A percentile compares a stretch with the other conserved stretches of the same genome.
These are phyloP conservation scores for Apogon talboti DNA, from an alignment of 2,797 vertebrate species.

Conservation along the genomic window DNA sequence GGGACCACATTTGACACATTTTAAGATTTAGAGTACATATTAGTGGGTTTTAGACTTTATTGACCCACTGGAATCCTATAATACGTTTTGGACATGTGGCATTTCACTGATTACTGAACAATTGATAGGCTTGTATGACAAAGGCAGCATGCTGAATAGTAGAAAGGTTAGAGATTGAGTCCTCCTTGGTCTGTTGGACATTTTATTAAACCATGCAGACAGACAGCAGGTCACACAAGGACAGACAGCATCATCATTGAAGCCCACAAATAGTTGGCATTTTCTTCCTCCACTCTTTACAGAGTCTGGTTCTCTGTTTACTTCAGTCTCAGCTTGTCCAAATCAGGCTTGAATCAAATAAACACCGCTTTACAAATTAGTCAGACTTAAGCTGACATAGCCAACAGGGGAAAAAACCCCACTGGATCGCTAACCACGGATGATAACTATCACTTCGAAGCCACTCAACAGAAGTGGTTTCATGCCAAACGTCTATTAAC, in stretches of 20 bases:
- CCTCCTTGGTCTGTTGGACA: too few species aligned
- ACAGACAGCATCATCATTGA: neutral
- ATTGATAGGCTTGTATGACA: neutral
- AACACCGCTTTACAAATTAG: constrained; percentile 40
- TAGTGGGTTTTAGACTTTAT: too few species aligned
- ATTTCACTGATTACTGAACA: neutral
- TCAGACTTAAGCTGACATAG: constrained; percentile 16
- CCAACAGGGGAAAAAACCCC: constrained; percentile 11
- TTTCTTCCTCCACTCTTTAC: neutral
- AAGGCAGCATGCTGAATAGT: too few species aligned
- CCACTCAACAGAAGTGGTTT: constrained; percentile 16
- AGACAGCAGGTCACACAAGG: constrained; percentile 37
- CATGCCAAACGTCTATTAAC: constrained; percentile 20
- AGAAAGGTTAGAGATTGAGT: too few species aligned
- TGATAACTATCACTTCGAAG: constrained; percentile 48
- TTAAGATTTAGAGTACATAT: neutral
- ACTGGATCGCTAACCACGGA: constrained; percentile 16
- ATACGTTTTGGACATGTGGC: neutral
- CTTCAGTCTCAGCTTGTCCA: constrained; percentile 20
- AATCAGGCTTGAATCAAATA: constrained; percentile 38
- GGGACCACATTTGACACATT: too few species aligned
- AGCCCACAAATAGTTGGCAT: constrained; percentile 8
- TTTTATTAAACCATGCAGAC: neutral
- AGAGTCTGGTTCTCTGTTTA: constrained; percentile 13
- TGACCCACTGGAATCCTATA: too few species aligned